Evolutionary conservation across 2,113 vertebrate species (phyloP).

Genomic region (Thinocorus orbignyianus): DNA sequence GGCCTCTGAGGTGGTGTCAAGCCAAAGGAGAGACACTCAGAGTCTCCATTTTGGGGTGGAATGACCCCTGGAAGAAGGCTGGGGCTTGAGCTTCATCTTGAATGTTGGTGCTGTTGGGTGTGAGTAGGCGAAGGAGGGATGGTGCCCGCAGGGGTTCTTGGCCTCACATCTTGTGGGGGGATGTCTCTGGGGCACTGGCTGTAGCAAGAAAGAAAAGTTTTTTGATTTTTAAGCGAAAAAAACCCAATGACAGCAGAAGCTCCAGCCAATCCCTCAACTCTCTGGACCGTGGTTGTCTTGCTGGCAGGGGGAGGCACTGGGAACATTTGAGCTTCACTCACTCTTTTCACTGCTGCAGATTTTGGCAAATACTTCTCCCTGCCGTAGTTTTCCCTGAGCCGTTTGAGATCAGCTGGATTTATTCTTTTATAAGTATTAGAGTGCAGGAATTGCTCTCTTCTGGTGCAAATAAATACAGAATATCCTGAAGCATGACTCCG

Average conservation of each 20-base stretch:
- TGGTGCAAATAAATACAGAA: conserved; percentile 42
- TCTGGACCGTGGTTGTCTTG: neutral
- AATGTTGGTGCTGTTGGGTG: fast-evolving
- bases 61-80: neutral
- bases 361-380: neutral
- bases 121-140: neutral
- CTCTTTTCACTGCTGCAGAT: neutral
- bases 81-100: neutral
- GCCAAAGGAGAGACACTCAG: neutral
- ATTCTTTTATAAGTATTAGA: conserved; percentile 8
- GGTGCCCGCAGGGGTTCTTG: neutral
- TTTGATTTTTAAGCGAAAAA: neutral
- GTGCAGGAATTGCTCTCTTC: conserved; percentile 9
- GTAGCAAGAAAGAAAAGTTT: neutral
- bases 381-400: neutral
- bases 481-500: neutral
- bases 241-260: neutral
- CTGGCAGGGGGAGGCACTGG: neutral
- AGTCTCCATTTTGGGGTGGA: neutral
- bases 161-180: neutral
- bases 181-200: neutral
- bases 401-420: conserved; percentile 53
- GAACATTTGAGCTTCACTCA: conserved; percentile 4
- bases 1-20: neutral
- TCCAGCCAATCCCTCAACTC: neutral